phyloP scores from a whole-genome alignment of 2,888 invertebrate genomes.

The Dendrolimus pini region DNA sequence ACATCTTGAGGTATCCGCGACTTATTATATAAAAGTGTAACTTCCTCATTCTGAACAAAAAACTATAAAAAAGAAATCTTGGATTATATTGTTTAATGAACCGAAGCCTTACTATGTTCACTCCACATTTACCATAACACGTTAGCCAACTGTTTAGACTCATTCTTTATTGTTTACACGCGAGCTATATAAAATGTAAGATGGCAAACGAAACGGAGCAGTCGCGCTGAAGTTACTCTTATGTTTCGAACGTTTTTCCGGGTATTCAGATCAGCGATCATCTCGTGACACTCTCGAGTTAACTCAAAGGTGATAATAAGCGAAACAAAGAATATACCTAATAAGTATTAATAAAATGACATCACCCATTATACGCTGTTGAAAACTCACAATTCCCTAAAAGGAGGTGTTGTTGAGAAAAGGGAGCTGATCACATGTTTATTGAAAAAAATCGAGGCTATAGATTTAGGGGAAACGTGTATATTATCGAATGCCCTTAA shows the following conservation, averaged over 20 bases:
- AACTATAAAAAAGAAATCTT: too few relatives aligned
- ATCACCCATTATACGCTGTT: conserved; percentile 20
- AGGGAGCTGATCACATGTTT: conserved; percentile 27
- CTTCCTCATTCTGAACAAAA: too few relatives aligned
- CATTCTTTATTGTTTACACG: conserved; percentile 42
- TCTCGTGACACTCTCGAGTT: conserved; percentile 30
- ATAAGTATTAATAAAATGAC: conserved; percentile 19
- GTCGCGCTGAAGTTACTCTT: conserved; percentile 24
- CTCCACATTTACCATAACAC: conserved; percentile 22
- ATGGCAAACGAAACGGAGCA: conserved; percentile 31
- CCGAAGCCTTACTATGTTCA: too few relatives aligned
- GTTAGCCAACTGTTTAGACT: conserved; percentile 19
- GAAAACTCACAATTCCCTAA: conserved; percentile 14
- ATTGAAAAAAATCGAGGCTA: conserved; percentile 40
- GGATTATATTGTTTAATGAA: too few relatives aligned
- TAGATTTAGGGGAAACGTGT: conserved; percentile 29
- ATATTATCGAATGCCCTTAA: conserved; percentile 43
- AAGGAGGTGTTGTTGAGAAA: conserved; percentile 18
- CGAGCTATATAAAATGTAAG: conserved; percentile 39
- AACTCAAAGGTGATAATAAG: conserved; percentile 31
- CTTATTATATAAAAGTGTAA: too few relatives aligned
- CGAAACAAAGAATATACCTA: conserved; percentile 35
- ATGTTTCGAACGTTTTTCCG: conserved; percentile 24
- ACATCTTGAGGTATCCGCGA: too few relatives aligned
- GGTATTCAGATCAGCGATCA: conserved; percentile 16